Percentiles rank a stretch among this genome's conserved stretches.
Evolutionary conservation across 2,888 invertebrate genomes (phyloP).

Genomic region (Tachina fera): DNA sequence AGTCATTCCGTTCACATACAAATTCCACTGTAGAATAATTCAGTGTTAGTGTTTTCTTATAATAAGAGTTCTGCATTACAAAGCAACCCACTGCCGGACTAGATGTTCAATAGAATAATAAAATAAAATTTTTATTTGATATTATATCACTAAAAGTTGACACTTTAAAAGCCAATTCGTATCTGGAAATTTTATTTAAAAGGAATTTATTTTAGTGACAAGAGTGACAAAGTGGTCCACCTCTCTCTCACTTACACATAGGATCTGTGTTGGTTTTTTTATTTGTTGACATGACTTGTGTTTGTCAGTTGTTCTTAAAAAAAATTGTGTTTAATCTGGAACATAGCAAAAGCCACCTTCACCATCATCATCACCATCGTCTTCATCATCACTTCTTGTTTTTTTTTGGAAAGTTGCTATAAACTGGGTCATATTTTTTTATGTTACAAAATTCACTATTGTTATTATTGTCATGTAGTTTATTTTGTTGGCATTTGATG

Average conservation of each 20-base stretch:
- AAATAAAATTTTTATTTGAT: neutral
- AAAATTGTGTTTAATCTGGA: neutral
- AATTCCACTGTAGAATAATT: no score
- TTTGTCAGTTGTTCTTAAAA: neutral
- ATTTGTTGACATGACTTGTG: no score
- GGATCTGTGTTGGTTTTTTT: neutral
- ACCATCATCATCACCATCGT: neutral
- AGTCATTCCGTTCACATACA: no score
- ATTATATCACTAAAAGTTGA: neutral
- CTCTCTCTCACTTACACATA: neutral
- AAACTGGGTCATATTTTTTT: constrained; percentile 70
- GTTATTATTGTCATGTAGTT: constrained; percentile 31
- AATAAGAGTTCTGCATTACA: no score
- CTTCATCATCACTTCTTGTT: constrained; percentile 26
- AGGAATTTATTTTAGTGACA: neutral
- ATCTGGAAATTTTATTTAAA: neutral
- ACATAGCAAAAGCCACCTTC: neutral
- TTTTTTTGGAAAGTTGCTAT: constrained; percentile 16
- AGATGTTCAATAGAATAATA: no score
- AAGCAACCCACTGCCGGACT: no score
- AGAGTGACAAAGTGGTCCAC: neutral
- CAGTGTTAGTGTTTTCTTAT: no score
- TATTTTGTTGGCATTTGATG: constrained; percentile 54
- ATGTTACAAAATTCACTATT: constrained; percentile 54
- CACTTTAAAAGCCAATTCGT: neutral